Percentiles rank a stretch among this genome's conserved stretches.
Evolutionary conservation across 2,888 invertebrate genomes (phyloP).

Genomic region (Caenorhabditis macrosperma): DNA sequence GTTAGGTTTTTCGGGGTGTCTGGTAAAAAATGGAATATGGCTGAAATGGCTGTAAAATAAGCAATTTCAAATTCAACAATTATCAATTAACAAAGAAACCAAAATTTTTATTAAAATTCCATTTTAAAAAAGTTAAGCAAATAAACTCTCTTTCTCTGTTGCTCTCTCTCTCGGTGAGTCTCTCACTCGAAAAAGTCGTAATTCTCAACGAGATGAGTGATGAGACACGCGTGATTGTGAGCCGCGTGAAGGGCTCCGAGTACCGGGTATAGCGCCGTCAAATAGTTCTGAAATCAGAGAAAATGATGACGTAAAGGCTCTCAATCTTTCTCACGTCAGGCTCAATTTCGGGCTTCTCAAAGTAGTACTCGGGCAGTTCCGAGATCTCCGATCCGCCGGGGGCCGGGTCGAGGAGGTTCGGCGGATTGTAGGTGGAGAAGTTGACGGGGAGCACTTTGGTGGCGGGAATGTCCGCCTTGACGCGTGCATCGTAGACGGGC

Average conservation of each 20-base stretch:
- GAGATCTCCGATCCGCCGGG: conserved; percentile 13
- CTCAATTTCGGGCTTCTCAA: background rate
- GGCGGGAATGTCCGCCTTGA: conserved; percentile 22
- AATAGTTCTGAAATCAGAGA: conserved; percentile 38
- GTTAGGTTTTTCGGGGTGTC: too few species aligned
- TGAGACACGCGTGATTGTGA: conserved; percentile 45
- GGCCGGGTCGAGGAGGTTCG: conserved; percentile 37
- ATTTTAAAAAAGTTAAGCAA: too few species aligned
- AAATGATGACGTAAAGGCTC: too few species aligned
- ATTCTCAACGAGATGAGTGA: conserved; percentile 37
- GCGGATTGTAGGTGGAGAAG: conserved; percentile 34
- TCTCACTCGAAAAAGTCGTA: conserved; percentile 41
- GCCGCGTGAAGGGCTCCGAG: conserved; percentile 37
- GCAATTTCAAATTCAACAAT: too few species aligned
- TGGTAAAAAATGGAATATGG: too few species aligned
- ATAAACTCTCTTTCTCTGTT: too few species aligned
- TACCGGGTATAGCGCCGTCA: conserved; percentile 34
- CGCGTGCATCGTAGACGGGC: conserved; percentile 9
- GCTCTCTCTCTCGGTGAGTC: too few species aligned
- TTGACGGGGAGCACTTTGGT: conserved; percentile 32
- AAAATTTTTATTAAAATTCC: too few species aligned
- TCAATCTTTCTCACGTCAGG: conserved; percentile 17
- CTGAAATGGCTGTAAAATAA: too few species aligned
- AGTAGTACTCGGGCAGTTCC: conserved; percentile 38
- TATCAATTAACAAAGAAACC: too few species aligned